Conservation (phyloP, 2,888 invertebrate genomes). For the Parasteatoda lunata region DNA sequence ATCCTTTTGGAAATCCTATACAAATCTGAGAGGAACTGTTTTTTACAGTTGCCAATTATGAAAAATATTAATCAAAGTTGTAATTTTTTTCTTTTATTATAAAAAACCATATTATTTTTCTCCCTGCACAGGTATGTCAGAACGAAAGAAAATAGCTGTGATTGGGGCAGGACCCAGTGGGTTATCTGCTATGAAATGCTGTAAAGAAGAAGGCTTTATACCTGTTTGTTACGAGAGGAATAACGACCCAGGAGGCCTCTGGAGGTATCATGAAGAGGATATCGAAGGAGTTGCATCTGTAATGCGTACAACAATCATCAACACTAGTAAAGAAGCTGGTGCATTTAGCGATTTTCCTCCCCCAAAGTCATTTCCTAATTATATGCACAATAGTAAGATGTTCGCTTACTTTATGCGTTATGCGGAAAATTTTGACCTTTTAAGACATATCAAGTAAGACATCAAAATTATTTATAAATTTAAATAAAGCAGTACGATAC, state of each 20-base stretch:
- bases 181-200: constrained; percentile 15
- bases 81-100: no score
- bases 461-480: no score
- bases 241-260: constrained; percentile 72
- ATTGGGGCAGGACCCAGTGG: constrained; percentile 42
- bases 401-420: constrained; percentile 73
- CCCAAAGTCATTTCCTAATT: constrained; percentile 72
- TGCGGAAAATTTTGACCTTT: constrained; percentile 72
- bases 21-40: no score
- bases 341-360: constrained; percentile 74
- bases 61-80: no score
- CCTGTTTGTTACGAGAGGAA: constrained; percentile 46
- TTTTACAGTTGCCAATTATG: no score
- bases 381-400: constrained; percentile 73
- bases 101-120: background rate
- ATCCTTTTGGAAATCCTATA: no score
- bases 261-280: constrained; percentile 72
- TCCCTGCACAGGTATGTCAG: background rate
- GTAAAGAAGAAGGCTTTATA: constrained; percentile 36
- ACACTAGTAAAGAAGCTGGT: constrained; percentile 74
- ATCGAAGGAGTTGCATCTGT: constrained; percentile 72
- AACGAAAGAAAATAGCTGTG: constrained; percentile 25
- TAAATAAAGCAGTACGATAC: no score
- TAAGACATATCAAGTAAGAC: constrained; percentile 71
- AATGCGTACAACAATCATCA: constrained; percentile 74